Evolutionary conservation across 2,888 invertebrate genomes (phyloP).

Genomic region (Clusia tigrina): DNA sequence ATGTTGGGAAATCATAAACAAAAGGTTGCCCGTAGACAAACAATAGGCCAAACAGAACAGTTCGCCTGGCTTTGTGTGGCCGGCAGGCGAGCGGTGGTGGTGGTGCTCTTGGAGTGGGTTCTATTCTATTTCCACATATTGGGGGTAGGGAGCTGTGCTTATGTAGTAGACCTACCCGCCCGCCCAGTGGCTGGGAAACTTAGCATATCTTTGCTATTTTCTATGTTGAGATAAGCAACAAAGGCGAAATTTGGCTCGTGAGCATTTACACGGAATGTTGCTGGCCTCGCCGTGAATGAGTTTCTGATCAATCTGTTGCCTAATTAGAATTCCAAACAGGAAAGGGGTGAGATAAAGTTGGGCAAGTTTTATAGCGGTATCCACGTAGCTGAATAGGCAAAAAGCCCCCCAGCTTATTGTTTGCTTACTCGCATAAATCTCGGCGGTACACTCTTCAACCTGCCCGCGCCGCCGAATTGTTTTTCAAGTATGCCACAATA

Average conservation of each 20-base stretch:
- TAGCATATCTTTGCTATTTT: conserved; percentile 7
- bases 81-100: neutral
- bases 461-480: neutral
- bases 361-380: neutral
- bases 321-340: conserved; percentile 24
- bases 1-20: conserved; percentile 55
- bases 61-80: too few species aligned
- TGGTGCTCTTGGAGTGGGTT: neutral
- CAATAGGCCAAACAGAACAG: neutral
- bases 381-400: too few species aligned
- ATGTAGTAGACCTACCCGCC: neutral
- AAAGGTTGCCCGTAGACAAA: conserved; percentile 38
- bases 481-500: conserved; percentile 17
- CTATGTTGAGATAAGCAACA: conserved; percentile 5
- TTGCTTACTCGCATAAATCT: too few species aligned
- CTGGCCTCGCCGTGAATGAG: conserved; percentile 30
- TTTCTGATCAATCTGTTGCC: conserved; percentile 37
- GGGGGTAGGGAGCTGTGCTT: too few species aligned
- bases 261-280: neutral
- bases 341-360: neutral
- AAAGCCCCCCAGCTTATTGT: too few species aligned
- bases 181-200: neutral
- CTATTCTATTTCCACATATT: neutral
- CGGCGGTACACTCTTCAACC: neutral
- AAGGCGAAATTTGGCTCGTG: neutral